Percentiles rank a stretch among this genome's conserved stretches.
phyloP scores from a whole-genome alignment of 2,113 vertebrate species.

The Paraplagusia blochii region DNA sequence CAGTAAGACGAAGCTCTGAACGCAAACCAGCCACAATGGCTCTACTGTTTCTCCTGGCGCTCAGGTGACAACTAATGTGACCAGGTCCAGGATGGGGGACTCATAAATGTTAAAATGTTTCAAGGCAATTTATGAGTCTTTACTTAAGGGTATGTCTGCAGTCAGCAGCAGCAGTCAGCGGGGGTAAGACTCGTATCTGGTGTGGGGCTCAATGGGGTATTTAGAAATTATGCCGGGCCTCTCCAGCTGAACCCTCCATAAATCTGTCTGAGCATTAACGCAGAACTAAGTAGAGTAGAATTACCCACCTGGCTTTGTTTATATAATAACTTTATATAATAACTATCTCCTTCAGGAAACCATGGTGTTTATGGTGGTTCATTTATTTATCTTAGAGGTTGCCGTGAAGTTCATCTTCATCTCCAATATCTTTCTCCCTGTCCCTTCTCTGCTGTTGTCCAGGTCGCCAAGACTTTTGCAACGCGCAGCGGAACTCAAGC shows the following conservation, averaged over 20 bases:
- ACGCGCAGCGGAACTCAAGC: conserved; percentile 47
- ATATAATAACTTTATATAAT: neutral
- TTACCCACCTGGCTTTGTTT: conserved; percentile 29
- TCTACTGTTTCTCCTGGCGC: conserved; percentile 10
- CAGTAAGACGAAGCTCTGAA: conserved; percentile 57
- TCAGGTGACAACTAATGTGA: conserved; percentile 13
- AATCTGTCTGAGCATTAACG: conserved; percentile 23
- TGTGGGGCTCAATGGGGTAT: conserved; percentile 15
- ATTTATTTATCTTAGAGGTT: conserved; percentile 9
- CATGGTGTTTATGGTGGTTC: conserved; percentile 10
- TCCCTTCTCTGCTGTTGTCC: conserved; percentile 5
- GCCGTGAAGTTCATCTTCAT: conserved; percentile 47
- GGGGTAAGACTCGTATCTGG: conserved; percentile 11
- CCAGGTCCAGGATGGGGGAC: conserved; percentile 20
- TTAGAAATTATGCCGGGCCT: conserved; percentile 8
- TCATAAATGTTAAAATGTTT: conserved; percentile 30
- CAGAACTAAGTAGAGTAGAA: conserved; percentile 37
- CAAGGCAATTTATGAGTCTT: conserved; percentile 26
- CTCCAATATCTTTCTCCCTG: neutral
- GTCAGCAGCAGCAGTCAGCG: conserved; percentile 10
- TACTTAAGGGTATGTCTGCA: neutral
- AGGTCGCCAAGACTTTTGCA: conserved; percentile 70
- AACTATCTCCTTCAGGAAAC: too few species aligned
- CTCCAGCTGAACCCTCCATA: conserved; percentile 28
- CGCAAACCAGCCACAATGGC: neutral